Evolutionary conservation across 2,113 vertebrate genomes (phyloP).

Genomic region (Pholis gunnellus): DNA sequence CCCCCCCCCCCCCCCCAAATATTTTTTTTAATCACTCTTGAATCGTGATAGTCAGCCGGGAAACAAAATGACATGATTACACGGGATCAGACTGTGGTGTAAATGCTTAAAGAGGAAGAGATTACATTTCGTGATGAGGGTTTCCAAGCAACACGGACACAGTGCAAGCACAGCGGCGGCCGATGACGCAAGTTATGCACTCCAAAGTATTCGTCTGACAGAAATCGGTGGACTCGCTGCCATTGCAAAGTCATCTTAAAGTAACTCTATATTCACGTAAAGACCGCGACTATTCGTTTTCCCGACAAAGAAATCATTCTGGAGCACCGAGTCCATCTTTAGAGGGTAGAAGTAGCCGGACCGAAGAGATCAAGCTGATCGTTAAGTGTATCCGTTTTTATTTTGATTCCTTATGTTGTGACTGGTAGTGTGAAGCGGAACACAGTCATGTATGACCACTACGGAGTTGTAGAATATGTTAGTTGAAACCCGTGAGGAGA

Average conservation of each 20-base stretch:
- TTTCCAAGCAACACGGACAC: conserved; percentile 55
- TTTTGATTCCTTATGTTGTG: background rate
- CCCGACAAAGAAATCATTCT: background rate
- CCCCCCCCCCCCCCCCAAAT: background rate
- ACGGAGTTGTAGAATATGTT: conserved; percentile 34
- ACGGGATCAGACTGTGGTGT: background rate
- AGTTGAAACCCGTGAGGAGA: conserved; percentile 35
- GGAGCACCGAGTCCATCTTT: background rate
- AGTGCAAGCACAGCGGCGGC: conserved; percentile 19
- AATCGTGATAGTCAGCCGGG: background rate
- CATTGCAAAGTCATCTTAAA: conserved; percentile 21
- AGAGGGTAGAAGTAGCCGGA: background rate
- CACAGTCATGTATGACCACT: conserved; percentile 16
- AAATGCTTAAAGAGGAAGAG: conserved; percentile 25
- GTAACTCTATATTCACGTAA: background rate
- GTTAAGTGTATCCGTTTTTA: background rate
- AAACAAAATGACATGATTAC: background rate
- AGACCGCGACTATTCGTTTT: conserved; percentile 9
- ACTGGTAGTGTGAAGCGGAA: conserved; percentile 5
- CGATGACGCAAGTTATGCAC: conserved; percentile 28
- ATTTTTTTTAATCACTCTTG: background rate
- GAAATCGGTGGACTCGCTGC: background rate
- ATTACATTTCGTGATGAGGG: conserved; percentile 25
- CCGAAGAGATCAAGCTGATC: background rate
- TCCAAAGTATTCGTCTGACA: conserved; percentile 31